A percentile compares a stretch with the other conserved stretches of the same genome.
These are phyloP conservation scores for Salvator merianae DNA, from an alignment of 2,113 vertebrate species.

Conservation along the genomic window DNA sequence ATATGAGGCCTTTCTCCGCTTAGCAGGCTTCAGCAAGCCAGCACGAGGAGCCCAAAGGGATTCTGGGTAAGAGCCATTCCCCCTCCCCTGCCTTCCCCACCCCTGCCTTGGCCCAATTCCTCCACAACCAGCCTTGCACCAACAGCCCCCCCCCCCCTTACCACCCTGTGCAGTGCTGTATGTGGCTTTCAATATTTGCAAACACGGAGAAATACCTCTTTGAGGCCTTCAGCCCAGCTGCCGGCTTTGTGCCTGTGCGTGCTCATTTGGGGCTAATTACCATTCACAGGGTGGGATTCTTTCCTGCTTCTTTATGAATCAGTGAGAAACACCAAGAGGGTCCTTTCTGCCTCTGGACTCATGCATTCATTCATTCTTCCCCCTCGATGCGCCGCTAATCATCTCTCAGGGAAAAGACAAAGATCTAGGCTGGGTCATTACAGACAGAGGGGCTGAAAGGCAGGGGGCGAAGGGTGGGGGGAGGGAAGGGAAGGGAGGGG, in stretches of 20 bases:
- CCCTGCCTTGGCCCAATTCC: background rate
- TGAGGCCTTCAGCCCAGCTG: conserved; percentile 63
- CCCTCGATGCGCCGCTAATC: background rate
- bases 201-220: conserved; percentile 60
- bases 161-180: background rate
- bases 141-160: background rate
- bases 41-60: background rate
- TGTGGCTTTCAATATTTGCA: conserved; percentile 68
- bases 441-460: conserved; percentile 3
- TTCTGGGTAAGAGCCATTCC: conserved; percentile 1
- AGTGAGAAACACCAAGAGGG: background rate
- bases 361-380: background rate
- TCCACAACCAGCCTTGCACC: background rate
- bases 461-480: background rate
- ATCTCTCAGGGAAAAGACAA: conserved; percentile 17
- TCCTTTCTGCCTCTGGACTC: conserved; percentile 5
- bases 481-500: too few species aligned
- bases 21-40: background rate
- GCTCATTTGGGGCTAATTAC: conserved; percentile 64
- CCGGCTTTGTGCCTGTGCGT: conserved; percentile 47
- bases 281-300: conserved; percentile 43
- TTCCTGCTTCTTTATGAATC: conserved; percentile 39
- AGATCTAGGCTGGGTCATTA: conserved; percentile 12
- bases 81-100: background rate
- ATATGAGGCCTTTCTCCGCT: background rate